phyloP scores from a whole-genome alignment of 2,888 invertebrate genomes.

The Cyclophora albipunctata region DNA sequence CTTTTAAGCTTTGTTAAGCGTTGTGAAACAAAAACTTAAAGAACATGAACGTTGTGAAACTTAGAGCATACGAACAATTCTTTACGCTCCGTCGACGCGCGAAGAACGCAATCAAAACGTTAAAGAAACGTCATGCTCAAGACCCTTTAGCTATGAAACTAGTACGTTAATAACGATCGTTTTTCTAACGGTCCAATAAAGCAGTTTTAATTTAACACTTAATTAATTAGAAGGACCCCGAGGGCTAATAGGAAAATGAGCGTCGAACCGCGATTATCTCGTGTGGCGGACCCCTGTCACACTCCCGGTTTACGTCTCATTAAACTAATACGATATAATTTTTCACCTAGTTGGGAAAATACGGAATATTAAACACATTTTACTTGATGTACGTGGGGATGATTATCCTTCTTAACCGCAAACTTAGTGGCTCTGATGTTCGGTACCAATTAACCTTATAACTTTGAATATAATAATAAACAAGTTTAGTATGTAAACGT shows the following conservation, averaged over 20 bases:
- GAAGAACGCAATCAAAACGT: no score
- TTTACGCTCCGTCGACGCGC: no score
- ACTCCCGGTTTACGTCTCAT: slow-evolving; percentile 13
- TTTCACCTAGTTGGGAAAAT: slow-evolving; percentile 9
- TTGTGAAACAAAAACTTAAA: no score
- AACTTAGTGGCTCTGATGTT: not conserved
- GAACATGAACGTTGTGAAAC: no score
- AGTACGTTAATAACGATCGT: no score
- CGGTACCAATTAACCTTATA: not conserved
- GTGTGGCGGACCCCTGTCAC: slow-evolving; percentile 18
- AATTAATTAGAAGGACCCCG: slow-evolving; percentile 16
- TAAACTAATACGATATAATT: slow-evolving; percentile 20
- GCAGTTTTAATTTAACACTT: slow-evolving; percentile 17
- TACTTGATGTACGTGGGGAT: not conserved
- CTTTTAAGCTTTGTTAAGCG: slow-evolving; percentile 8
- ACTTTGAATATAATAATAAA: no score
- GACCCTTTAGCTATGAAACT: no score
- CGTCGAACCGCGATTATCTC: slow-evolving; percentile 18
- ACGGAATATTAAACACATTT: not conserved
- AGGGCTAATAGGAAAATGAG: slow-evolving; percentile 17
- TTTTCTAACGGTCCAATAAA: slow-evolving; percentile 9
- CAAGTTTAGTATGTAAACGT: no score
- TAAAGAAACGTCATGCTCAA: no score
- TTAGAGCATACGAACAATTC: no score
- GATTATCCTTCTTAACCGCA: not conserved